These are phyloP conservation scores for Mechanitis mazaeus DNA, from an alignment of 2,888 invertebrate species.

Conservation along the genomic window DNA sequence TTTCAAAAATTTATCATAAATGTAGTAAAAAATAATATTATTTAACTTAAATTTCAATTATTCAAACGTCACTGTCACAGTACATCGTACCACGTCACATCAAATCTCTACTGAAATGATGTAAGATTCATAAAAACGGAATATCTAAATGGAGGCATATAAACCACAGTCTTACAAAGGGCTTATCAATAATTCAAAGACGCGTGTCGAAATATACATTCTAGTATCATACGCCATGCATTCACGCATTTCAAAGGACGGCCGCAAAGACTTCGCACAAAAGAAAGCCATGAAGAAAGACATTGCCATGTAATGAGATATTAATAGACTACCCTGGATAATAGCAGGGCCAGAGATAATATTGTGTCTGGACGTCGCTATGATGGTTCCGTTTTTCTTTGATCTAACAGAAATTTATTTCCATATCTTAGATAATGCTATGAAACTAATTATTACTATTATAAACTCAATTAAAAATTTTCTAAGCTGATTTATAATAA, in stretches of 20 bases:
- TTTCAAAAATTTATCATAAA: too few species aligned
- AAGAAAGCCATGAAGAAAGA: constrained; percentile 16
- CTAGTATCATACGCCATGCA: constrained; percentile 10
- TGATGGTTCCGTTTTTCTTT: too few species aligned
- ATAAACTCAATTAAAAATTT: too few species aligned
- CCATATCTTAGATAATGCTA: too few species aligned
- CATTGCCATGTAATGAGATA: constrained; percentile 22
- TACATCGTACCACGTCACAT: constrained; percentile 1
- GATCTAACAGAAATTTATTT: too few species aligned
- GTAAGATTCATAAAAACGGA: constrained; percentile 2
- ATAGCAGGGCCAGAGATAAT: neutral
- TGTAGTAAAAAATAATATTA: too few species aligned
- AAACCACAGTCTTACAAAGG: constrained; percentile 7
- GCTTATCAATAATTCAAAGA: constrained; percentile 17
- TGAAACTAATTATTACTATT: too few species aligned
- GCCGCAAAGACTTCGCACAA: constrained; percentile 17
- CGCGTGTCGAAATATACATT: constrained; percentile 11
- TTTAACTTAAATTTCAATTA: too few species aligned
- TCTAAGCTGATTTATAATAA: too few species aligned
- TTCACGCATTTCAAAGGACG: constrained; percentile 20
- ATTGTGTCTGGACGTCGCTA: too few species aligned
- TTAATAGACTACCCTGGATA: constrained; percentile 22
- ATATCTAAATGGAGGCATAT: constrained; percentile 5
- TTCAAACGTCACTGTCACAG: too few species aligned
- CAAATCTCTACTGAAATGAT: neutral